Base-by-base conservation (phyloP, 2,797 vertebrate genomes). In the Lerista edwardsae region DNA sequence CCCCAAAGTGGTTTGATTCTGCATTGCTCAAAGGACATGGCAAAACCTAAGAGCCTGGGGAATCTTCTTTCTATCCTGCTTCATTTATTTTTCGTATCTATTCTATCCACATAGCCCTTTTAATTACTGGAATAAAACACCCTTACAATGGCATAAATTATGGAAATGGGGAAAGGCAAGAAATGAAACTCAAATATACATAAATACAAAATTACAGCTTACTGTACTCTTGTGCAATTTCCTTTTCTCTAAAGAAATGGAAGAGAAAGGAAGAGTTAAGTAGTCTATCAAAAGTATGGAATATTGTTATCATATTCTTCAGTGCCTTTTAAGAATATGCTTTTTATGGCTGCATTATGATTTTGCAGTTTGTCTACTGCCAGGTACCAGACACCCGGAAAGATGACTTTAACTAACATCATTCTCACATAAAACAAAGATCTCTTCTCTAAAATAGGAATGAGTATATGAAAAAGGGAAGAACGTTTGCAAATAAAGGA, bases 401-500 rank as follows among this genome's bases (percentile, higher is more conserved):
- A 86, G 81, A 79, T 57, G 6, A 23, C 10, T 29, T 21, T 36
- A 31, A 87, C 86, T 76, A 83, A 88, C 41, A 85, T 88, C 89
- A 51, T 90, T 90, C 81, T 86, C 86, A 82, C 47, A 75, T 75
- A 87, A 47, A 93, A 90, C 51, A 79, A 75, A 88, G 86, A 93
- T 82, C 72, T 90, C 85, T 92, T 76, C 85, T 79, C 80, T 87
- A 90, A 80, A 86, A 90, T 72, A 89, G 25, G 68, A 80, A 84
- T 36, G 84, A 47, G 77, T 84, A 83, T 85, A 91, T 87, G 68
- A 90, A 83, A 87, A 79, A 59, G 67, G 80, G 72, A 90, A 89
- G 87, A 86, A 90, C 39, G 44, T 91, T 93, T 86, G 84, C 87
- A 90, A 94, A 77, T 90, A 87, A 89, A 92, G 91, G 77, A 94